Evolutionary conservation across 2,797 vertebrate species (phyloP).

Genomic region (Leptodactylus fallax): DNA sequence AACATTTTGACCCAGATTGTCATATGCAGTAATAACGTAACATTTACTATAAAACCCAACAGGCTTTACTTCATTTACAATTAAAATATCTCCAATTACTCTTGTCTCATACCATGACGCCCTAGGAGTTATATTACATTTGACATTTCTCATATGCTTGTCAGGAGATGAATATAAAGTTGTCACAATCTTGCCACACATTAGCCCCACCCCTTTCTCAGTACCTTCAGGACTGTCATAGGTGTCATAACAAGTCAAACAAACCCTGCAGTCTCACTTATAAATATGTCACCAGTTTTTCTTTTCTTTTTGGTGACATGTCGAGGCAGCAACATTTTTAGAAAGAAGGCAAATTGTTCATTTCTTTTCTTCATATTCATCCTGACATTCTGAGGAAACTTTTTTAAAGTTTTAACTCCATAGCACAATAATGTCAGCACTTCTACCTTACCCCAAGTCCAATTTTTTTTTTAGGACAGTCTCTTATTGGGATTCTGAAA

Average conservation of each 20-base stretch:
- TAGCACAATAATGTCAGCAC: neutral
- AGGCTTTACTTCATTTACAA: neutral
- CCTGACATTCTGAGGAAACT: neutral
- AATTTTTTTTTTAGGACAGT: neutral
- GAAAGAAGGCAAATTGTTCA: neutral
- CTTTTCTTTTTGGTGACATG: neutral
- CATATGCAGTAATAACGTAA: neutral
- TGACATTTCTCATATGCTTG: neutral
- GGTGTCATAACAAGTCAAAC: neutral
- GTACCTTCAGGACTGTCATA: neutral
- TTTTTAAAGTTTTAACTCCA: neutral
- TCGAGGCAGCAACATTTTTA: neutral
- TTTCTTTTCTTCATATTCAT: neutral
- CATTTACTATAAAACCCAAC: neutral
- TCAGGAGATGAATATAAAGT: neutral
- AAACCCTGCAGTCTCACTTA: neutral
- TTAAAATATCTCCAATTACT: neutral
- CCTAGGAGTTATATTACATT: neutral
- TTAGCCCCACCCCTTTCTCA: neutral
- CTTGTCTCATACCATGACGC: neutral
- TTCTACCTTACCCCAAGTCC: neutral
- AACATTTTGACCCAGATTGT: neutral
- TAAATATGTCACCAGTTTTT: neutral
- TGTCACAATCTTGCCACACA: neutral
- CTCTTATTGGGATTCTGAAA: neutral